Percentiles rank a stretch among this genome's conserved stretches.
Evolutionary conservation across 2,888 invertebrate species (phyloP).

Genomic region (Eumerus sabulonum): DNA sequence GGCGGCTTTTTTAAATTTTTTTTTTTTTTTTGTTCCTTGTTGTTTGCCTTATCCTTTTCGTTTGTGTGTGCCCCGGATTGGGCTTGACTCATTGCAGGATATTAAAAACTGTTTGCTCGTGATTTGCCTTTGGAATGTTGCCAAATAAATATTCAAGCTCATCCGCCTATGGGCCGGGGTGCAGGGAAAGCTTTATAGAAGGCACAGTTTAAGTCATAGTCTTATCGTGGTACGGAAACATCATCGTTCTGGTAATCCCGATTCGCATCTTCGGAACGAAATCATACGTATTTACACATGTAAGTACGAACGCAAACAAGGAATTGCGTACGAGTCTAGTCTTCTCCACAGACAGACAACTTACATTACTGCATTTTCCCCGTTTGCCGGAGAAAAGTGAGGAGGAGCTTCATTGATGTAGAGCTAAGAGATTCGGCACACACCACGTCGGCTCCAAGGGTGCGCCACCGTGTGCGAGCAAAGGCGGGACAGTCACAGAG

Average conservation of each 20-base stretch:
- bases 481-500: too few relatives aligned
- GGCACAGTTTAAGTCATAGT: slow-evolving; percentile 3
- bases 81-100: slow-evolving; percentile 65
- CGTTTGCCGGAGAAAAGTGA: too few relatives aligned
- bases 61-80: slow-evolving; percentile 36
- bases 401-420: too few relatives aligned
- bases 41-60: slow-evolving; percentile 4
- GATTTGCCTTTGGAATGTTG: slow-evolving; percentile 60
- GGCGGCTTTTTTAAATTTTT: slow-evolving; percentile 8
- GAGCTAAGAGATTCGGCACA: too few relatives aligned
- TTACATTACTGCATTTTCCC: too few relatives aligned
- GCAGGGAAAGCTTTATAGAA: slow-evolving; percentile 30
- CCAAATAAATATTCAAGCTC: slow-evolving; percentile 44
- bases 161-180: slow-evolving; percentile 18
- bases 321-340: slow-evolving; percentile 30
- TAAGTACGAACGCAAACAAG: slow-evolving; percentile 51
- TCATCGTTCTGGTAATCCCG: slow-evolving; percentile 19
- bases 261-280: slow-evolving; percentile 3
- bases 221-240: slow-evolving; percentile 3
- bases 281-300: background rate
- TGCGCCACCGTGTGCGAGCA: too few relatives aligned
- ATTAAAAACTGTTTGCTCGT: slow-evolving; percentile 60
- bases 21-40: background rate
- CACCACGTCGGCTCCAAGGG: too few relatives aligned
- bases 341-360: slow-evolving; percentile 37